phyloP scores from a whole-genome alignment of 2,797 vertebrate species.

The Caiman crocodilus region DNA sequence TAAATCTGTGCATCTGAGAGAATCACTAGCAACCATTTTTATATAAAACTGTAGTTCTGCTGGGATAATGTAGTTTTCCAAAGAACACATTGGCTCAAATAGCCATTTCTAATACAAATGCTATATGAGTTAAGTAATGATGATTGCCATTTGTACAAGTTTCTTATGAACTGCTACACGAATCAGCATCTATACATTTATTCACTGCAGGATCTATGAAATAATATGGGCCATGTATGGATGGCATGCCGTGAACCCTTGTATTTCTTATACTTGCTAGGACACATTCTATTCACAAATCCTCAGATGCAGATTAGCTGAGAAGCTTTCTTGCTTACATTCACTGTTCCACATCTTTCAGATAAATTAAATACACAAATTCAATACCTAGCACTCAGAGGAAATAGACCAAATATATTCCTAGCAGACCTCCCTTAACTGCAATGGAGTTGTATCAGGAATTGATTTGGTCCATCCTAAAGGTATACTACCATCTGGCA shows the following conservation, averaged over 20 bases:
- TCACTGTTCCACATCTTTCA: neutral
- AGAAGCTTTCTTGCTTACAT: neutral
- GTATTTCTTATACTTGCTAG: neutral
- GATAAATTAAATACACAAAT: neutral
- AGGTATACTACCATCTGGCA: neutral
- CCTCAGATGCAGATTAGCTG: neutral
- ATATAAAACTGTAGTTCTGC: neutral
- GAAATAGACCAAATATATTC: neutral
- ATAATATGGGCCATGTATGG: rapidly evolving
- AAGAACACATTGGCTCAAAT: neutral
- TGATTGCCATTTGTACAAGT: neutral
- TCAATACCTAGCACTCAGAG: neutral
- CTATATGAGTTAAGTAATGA: neutral
- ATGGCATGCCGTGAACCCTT: rapidly evolving
- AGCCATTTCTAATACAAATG: neutral
- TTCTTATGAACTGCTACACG: rapidly evolving
- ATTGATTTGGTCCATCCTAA: neutral
- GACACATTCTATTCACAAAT: neutral
- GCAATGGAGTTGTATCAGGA: neutral
- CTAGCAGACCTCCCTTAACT: neutral
- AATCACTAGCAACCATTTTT: neutral
- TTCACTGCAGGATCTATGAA: neutral
- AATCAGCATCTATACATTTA: rapidly evolving
- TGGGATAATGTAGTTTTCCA: neutral
- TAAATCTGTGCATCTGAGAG: rapidly evolving